Evolutionary conservation across 2,888 invertebrate species (phyloP).

Genomic region (Odontothrips loti): DNA sequence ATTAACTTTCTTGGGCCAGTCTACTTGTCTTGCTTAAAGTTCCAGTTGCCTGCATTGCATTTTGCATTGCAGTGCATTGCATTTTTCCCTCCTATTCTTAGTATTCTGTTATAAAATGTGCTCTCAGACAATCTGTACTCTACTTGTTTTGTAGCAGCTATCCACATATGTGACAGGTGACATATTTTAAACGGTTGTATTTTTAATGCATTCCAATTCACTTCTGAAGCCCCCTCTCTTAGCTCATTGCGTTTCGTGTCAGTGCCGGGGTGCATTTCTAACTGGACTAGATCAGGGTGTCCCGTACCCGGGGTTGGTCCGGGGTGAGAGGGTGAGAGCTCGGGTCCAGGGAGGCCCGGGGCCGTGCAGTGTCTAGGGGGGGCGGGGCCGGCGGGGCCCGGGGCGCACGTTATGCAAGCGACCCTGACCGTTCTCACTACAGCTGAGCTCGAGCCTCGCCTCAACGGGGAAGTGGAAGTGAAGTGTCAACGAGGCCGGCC

Average conservation of each 20-base stretch:
- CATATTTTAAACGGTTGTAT: too few species aligned
- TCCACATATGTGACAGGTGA: too few species aligned
- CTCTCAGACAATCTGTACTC: too few species aligned
- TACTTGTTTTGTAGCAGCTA: too few species aligned
- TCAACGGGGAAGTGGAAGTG: constrained; percentile 36
- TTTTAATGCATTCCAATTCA: too few species aligned
- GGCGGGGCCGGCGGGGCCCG: not conserved
- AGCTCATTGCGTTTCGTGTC: too few species aligned
- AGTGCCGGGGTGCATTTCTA: too few species aligned
- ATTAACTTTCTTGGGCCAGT: too few species aligned
- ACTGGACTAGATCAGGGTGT: too few species aligned
- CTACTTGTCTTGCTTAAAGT: not conserved
- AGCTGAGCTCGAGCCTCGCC: constrained; percentile 29
- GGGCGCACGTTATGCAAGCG: constrained; percentile 31
- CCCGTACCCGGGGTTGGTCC: too few species aligned
- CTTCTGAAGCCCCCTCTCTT: too few species aligned
- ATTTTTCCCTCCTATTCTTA: not conserved
- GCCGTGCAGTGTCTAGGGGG: not conserved
- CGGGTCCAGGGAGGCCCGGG: not conserved
- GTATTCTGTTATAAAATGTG: not conserved
- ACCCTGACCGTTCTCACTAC: constrained; percentile 34
- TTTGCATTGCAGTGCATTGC: not conserved
- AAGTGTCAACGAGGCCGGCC: constrained; percentile 38
- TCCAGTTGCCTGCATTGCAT: not conserved
- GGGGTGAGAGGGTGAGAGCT: constrained; percentile 27